Evolutionary conservation across 2,113 vertebrate genomes (phyloP).

Genomic region (Macheiramphus alcinus): DNA sequence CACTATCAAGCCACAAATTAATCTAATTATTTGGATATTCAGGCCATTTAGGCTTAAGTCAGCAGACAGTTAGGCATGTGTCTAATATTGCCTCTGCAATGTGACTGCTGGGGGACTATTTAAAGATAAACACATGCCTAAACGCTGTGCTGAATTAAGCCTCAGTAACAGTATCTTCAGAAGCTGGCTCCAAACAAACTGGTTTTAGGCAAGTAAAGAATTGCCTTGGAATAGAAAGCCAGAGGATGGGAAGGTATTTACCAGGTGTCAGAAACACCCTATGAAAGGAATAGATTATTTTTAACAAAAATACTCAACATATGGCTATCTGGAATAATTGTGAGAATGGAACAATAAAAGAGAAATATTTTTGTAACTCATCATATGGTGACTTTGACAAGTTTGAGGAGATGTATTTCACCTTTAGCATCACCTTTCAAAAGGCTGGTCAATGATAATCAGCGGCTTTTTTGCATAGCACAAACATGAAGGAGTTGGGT

Average conservation of each 20-base stretch:
- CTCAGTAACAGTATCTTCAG: background rate
- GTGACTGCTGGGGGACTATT: background rate
- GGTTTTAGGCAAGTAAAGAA: background rate
- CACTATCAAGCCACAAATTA: constrained; percentile 30
- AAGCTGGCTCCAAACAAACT: background rate
- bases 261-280: background rate
- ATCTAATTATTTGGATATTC: constrained; percentile 47
- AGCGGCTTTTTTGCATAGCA: background rate
- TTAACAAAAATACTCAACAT: constrained; percentile 10
- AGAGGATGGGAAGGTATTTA: background rate
- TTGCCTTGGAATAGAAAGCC: background rate
- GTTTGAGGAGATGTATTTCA: background rate
- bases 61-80: constrained; percentile 10
- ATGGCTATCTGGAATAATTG: constrained; percentile 34
- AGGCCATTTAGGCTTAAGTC: background rate
- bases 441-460: background rate
- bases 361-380: background rate
- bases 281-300: background rate
- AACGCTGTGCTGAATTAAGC: background rate
- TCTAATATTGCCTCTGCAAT: background rate
- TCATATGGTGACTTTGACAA: background rate
- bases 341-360: background rate
- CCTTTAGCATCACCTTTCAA: background rate
- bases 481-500: background rate
- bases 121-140: constrained; percentile 15